Evolutionary conservation across 2,113 vertebrate species (phyloP), one percentile per base, ranked within the genome.

Genomic region (Heloderma charlesbogerti): DNA sequence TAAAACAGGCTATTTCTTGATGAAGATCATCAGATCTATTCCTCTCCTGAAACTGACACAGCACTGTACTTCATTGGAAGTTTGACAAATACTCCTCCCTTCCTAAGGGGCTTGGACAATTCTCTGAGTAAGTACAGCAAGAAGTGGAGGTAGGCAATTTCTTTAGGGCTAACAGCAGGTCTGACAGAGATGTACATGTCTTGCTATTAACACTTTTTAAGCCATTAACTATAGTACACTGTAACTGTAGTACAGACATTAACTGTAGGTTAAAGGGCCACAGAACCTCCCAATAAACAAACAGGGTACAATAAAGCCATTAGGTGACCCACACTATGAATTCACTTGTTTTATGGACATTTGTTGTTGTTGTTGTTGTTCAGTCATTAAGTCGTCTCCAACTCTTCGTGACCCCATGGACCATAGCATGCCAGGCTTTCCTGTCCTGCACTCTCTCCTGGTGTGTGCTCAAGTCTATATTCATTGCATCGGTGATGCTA

Each of bases 71-170:
- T 48, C 67, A 67, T 20, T 20, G 87, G 25, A 85, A 5, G 43
- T 43, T 27, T 88, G 74, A 80, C 22, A 89, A n/a, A 84, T 20
- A 80, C 72, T 71, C 81, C 37, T 60, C 45, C 31, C 25, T 78
- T 77, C n/a, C n/a, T 75, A 72, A 71, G 69, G 2, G 20, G 25
- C 63, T 34, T 67, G 22, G 54, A 75, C 57, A 71, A 6, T 57
- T 92, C 88, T 88, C 10, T n/a, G 37, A 57, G 74, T 54, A 82
- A 66, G 20, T 37, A 69, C 75, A 80, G 93, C 72, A 86, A 86
- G 6, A 75, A 69, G 13, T 51, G 78, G 31, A 77, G n/a, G 48
- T 43, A 37, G 16, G 18, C 3, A 29, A 15, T 82, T 81, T 86
- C 83, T 43, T 63, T 75, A 40, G 75, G 13, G 27, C n/a, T 7